Evolutionary conservation across 2,888 invertebrate genomes (phyloP).

Genomic region (Bombyx huttoni): DNA sequence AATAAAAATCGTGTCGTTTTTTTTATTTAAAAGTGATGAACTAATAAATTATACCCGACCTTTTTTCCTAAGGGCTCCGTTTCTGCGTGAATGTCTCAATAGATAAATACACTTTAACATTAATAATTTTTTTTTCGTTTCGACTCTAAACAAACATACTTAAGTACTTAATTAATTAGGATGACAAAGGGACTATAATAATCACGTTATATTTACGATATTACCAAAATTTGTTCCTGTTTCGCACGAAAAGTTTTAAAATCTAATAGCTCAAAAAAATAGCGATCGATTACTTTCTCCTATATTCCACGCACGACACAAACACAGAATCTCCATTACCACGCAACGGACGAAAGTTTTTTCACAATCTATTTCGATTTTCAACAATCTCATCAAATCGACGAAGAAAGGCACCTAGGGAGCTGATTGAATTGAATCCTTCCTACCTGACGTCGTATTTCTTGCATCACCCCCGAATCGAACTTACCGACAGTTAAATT

Average conservation of each 20-base stretch:
- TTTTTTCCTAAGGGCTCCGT: too few relatives aligned
- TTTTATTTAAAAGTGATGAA: too few relatives aligned
- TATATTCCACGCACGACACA: constrained; percentile 4
- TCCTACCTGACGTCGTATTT: constrained; percentile 60
- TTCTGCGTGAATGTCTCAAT: too few relatives aligned
- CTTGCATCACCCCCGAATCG: constrained; percentile 60
- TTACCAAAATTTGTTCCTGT: too few relatives aligned
- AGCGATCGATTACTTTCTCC: neutral
- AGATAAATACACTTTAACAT: too few relatives aligned
- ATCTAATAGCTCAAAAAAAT: neutral
- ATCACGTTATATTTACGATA: too few relatives aligned
- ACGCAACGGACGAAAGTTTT: constrained; percentile 7
- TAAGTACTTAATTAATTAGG: too few relatives aligned
- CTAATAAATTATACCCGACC: too few relatives aligned
- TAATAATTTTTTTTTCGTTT: too few relatives aligned
- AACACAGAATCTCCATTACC: constrained; percentile 16
- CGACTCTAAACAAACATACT: too few relatives aligned
- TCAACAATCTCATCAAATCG: constrained; percentile 70
- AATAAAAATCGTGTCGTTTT: too few relatives aligned
- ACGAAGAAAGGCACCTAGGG: constrained; percentile 50
- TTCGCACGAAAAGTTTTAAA: neutral
- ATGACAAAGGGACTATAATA: too few relatives aligned
- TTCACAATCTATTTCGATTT: constrained; percentile 47
- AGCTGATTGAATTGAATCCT: constrained; percentile 67
- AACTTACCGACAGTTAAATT: constrained; percentile 66